Conservation (phyloP, 2,113 vertebrate species). For the Pomatostomus ruficeps region DNA sequence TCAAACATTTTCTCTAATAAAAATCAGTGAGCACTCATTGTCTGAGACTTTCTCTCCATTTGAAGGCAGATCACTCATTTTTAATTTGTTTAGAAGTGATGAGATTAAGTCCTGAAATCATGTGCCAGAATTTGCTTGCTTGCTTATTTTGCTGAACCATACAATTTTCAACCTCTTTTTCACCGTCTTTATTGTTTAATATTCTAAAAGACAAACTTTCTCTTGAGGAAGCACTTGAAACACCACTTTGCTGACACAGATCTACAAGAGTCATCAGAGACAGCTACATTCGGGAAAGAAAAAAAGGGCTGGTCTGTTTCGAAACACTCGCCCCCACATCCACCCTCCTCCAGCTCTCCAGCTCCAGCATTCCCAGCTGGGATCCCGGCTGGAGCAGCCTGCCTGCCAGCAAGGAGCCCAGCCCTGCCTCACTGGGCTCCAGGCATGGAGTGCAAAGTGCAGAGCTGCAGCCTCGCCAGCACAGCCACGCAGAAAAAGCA, state of each 20-base stretch:
- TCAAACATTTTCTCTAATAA: neutral
- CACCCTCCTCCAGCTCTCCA: neutral
- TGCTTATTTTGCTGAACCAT: neutral
- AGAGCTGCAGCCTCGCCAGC: rapidly evolving
- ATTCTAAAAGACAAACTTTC: neutral
- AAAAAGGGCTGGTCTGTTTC: neutral
- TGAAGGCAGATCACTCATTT: neutral
- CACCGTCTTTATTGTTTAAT: neutral
- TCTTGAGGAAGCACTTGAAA: neutral
- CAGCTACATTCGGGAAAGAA: rapidly evolving
- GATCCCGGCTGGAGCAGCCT: neutral
- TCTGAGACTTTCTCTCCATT: neutral
- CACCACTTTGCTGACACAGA: neutral
- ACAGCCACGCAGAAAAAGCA: neutral
- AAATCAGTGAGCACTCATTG: neutral
- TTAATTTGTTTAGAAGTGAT: neutral
- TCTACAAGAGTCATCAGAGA: neutral
- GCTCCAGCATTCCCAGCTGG: neutral
- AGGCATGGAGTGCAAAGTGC: neutral
- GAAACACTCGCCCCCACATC: neutral
- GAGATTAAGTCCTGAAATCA: neutral
- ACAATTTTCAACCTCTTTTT: neutral
- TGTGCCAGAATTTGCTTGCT: neutral
- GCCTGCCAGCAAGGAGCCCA: neutral
- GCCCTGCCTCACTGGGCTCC: rapidly evolving